Evolutionary conservation across 2,797 vertebrate species (phyloP), one percentile per base, ranked within the genome.

Genomic region (Arnoldichthys spilopterus): DNA sequence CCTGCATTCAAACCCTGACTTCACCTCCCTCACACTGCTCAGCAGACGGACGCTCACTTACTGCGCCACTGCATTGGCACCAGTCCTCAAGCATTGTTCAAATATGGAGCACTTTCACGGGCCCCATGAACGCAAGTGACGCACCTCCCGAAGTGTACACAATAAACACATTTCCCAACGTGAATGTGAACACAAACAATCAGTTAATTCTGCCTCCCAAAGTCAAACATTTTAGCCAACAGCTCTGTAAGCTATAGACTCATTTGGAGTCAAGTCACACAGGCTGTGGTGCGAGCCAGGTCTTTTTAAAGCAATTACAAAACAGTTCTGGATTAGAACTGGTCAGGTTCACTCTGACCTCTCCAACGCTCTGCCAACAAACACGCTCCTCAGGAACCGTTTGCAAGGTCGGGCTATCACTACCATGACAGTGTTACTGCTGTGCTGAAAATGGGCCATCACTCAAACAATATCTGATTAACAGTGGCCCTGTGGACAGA

Each of bases 11-110:
- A 40, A 24, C 32, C 11, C 69, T 45, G 64, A 26, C 64, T 40
- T 67, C 13, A 26, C 2, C 40, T 45, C n/a, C 64, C n/a, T 24
- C n/a, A 67, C n/a, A 15, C 40, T 24, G 37, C 40, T 1, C 62
- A 11, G 62, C 62, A 69, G 53, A 49, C 8, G 18, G 28, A 56
- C 22, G 63, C 54, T 70, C 53, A 8, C 45, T 53, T 3, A 51
- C 45, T 62, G 76, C 56, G 18, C 43, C 54, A 70, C 7, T 49
- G 56, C 43, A 62, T 32, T 63, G 56, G 56, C 64, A 67, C 40
- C 13, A 18, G n/a, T 26, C 4, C 11, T 62, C n/a, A n/a, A n/a
- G n/a, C n/a, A n/a, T n/a, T n/a, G n/a, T n/a, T 11, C 2, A 20
- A 53, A 24, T 58, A 22, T 18, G 37, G 32, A 59, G 6, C 18